phyloP scores from a whole-genome alignment of 2,113 vertebrate species.

The Candoia aspera region DNA sequence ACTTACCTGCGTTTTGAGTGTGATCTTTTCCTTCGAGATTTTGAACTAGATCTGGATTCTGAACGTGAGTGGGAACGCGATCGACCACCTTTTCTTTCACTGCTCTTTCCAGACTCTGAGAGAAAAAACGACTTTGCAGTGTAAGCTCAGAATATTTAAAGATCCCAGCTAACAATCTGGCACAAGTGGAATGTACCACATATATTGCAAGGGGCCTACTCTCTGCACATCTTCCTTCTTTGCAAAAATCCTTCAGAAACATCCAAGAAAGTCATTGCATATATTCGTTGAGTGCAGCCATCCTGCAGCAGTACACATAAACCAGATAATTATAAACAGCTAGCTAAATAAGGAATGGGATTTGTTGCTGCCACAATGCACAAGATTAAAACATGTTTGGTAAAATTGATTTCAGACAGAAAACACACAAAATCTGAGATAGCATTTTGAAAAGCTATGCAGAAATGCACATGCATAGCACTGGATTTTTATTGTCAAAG shows the following conservation, averaged over 20 bases:
- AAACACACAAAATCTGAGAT: slow-evolving; percentile 56
- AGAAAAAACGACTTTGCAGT: slow-evolving; percentile 83
- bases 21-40: slow-evolving; percentile 86
- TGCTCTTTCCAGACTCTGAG: slow-evolving; percentile 77
- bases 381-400: slow-evolving; percentile 70
- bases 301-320: slow-evolving; percentile 85
- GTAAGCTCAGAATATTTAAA: slow-evolving; percentile 84
- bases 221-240: slow-evolving; percentile 82
- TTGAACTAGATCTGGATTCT: slow-evolving; percentile 83
- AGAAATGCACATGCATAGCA: slow-evolving; percentile 30
- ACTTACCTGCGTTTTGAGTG: slow-evolving; percentile 89
- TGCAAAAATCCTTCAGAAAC: slow-evolving; percentile 84
- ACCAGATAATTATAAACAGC: slow-evolving; percentile 83
- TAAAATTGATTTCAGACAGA: slow-evolving; percentile 49
- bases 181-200: slow-evolving; percentile 81
- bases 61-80: slow-evolving; percentile 83
- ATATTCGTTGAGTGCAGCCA: slow-evolving; percentile 83
- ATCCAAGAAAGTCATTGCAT: slow-evolving; percentile 84
- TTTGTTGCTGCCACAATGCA: slow-evolving; percentile 79
- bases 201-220: slow-evolving; percentile 78
- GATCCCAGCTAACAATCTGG: slow-evolving; percentile 81
- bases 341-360: slow-evolving; percentile 68
- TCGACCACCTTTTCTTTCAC: slow-evolving; percentile 77
- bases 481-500: slow-evolving; percentile 19
- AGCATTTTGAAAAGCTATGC: slow-evolving; percentile 51